These are phyloP conservation scores for Caenorhabditis imperialis DNA, from an alignment of 2,888 invertebrate genomes.

Conservation along the genomic window DNA sequence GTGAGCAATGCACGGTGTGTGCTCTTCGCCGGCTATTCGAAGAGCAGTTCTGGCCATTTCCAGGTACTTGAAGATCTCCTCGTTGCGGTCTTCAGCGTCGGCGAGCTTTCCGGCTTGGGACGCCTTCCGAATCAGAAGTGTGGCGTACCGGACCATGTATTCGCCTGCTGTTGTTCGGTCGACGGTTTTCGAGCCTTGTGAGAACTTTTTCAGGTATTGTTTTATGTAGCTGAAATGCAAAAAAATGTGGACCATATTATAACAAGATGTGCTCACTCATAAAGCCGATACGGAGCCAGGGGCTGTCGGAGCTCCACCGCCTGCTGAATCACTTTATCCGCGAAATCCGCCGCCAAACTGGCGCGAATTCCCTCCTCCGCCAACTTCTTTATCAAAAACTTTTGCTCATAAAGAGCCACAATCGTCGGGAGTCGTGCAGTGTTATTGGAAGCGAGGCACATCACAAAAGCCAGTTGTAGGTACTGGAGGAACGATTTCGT, in stretches of 20 bases:
- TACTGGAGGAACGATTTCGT: conserved; percentile 53
- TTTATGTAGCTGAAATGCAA: conserved; percentile 29
- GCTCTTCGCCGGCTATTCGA: conserved; percentile 32
- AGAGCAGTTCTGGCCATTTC: conserved; percentile 33
- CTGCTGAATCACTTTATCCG: conserved; percentile 38
- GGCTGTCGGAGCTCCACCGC: conserved; percentile 26
- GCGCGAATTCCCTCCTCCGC: conserved; percentile 43
- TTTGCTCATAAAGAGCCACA: conserved; percentile 29
- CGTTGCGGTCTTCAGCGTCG: conserved; percentile 21
- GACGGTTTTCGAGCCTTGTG: conserved; percentile 1
- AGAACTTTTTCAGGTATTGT: conserved; percentile 23
- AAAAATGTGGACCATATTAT: not conserved
- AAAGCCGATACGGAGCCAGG: conserved; percentile 18
- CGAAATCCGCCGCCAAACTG: conserved; percentile 9
- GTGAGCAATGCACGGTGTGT: conserved; percentile 13
- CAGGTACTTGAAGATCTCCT: conserved; percentile 32
- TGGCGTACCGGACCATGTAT: conserved; percentile 49
- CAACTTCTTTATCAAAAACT: conserved; percentile 38
- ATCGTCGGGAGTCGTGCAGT: conserved; percentile 17
- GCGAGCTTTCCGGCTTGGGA: conserved; percentile 25
- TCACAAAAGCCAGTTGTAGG: conserved; percentile 46
- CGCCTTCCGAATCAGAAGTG: conserved; percentile 37
- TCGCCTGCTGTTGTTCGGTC: no score
- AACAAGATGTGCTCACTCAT: conserved; percentile 16
- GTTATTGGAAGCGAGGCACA: conserved; percentile 24